Conservation (phyloP, 2,888 invertebrate genomes). For the Apamea crenata region DNA sequence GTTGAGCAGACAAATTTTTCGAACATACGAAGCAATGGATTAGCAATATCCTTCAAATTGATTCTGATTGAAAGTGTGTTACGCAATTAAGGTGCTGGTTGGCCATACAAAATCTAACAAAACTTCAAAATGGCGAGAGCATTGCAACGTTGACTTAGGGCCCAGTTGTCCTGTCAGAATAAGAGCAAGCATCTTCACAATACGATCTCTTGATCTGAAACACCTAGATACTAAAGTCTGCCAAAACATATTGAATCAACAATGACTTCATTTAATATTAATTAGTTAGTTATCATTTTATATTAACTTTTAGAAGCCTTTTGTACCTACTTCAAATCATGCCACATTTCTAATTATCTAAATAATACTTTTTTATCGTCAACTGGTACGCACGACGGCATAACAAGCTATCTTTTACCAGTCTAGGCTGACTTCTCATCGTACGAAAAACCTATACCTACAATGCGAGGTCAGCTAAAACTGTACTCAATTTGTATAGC, state of each 20-base stretch:
- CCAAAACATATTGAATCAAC: slow-evolving; percentile 8
- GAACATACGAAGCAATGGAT: neutral
- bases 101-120: neutral
- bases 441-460: too few relatives aligned
- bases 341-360: neutral
- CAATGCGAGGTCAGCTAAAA: too few relatives aligned
- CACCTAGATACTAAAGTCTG: slow-evolving; percentile 5
- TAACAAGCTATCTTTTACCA: too few relatives aligned
- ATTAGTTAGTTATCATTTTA: slow-evolving; percentile 1
- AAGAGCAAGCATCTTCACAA: neutral
- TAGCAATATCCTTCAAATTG: neutral
- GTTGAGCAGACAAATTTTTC: neutral
- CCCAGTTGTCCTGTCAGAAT: neutral
- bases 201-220: neutral
- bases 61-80: neutral
- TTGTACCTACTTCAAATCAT: slow-evolving; percentile 36
- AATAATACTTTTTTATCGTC: neutral
- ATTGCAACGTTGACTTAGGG: neutral
- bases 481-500: too few relatives aligned
- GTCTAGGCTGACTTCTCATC: too few relatives aligned
- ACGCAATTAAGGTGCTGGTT: neutral
- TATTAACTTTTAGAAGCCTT: slow-evolving; percentile 7
- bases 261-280: neutral
- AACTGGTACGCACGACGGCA: neutral
- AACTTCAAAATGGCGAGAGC: neutral